phyloP scores from a whole-genome alignment of 2,888 invertebrate genomes.

The Masnerella sp. region DNA sequence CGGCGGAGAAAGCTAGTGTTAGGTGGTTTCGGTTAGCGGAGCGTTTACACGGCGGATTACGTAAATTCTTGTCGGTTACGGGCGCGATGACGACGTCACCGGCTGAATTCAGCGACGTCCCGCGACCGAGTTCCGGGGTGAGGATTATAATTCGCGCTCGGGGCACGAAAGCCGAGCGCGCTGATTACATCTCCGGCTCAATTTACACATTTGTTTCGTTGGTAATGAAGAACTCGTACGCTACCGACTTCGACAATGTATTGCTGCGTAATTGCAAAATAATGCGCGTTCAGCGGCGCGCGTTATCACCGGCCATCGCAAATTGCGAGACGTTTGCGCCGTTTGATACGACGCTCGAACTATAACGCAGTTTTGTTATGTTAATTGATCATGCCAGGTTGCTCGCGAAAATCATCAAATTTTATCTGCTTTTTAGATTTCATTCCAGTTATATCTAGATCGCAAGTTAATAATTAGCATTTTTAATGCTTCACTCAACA shows the following conservation, averaged over 20 bases:
- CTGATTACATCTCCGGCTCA: conserved; percentile 39
- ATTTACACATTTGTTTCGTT: conserved; percentile 54
- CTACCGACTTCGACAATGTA: conserved; percentile 39
- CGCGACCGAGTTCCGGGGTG: conserved; percentile 53
- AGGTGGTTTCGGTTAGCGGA: conserved; percentile 29
- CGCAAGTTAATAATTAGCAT: too few species aligned
- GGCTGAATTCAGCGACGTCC: conserved; percentile 25
- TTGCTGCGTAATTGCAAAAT: conserved; percentile 37
- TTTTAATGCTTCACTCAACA: too few species aligned
- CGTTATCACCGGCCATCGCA: conserved; percentile 30
- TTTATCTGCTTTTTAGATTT: conserved; percentile 14
- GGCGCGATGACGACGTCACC: conserved; percentile 36
- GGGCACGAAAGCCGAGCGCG: conserved; percentile 36
- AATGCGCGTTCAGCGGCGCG: conserved; percentile 31
- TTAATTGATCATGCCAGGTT: conserved; percentile 32
- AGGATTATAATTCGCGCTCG: conserved; percentile 46
- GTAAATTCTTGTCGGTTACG: conserved; percentile 48
- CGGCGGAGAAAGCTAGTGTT: conserved; percentile 52
- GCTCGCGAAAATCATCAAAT: conserved; percentile 17
- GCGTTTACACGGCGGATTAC: conserved; percentile 51
- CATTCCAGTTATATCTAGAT: not conserved
- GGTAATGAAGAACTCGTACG: conserved; percentile 40
- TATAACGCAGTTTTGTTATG: conserved; percentile 35
- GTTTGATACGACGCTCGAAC: conserved; percentile 33
- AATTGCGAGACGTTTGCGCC: conserved; percentile 33